Conservation (phyloP, 2,797 vertebrate species). For the Enteromius paludinosus region DNA sequence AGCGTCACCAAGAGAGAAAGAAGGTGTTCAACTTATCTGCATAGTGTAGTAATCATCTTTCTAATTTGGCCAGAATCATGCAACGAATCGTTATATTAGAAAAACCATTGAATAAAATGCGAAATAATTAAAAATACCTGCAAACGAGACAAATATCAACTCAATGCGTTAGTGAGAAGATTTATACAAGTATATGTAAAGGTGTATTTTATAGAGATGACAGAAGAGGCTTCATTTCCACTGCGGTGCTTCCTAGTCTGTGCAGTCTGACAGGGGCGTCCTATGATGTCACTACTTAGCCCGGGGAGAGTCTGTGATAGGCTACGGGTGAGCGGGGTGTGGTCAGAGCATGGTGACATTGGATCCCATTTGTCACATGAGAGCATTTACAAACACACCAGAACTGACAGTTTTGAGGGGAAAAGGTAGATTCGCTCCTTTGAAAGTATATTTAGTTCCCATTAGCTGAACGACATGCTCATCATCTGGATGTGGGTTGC, state of each 20-base stretch:
- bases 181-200: constrained; percentile 34
- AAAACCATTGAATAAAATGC: constrained; percentile 65
- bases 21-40: constrained; percentile 46
- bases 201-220: constrained; percentile 37
- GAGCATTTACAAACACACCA: constrained; percentile 51
- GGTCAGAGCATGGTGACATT: constrained; percentile 51
- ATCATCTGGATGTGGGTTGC: constrained; percentile 94
- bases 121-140: constrained; percentile 62
- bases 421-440: constrained; percentile 21
- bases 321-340: constrained; percentile 53
- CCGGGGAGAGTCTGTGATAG: constrained; percentile 67
- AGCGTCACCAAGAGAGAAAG: constrained; percentile 63
- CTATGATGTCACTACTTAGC: constrained; percentile 56
- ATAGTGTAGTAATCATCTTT: constrained; percentile 72
- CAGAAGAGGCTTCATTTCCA: constrained; percentile 39
- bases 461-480: constrained; percentile 64
- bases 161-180: constrained; percentile 38
- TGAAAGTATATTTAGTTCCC: constrained; percentile 64
- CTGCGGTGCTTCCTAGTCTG: constrained; percentile 53
- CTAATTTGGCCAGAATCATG: constrained; percentile 71
- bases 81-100: constrained; percentile 65
- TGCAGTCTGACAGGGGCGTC: constrained; percentile 52
- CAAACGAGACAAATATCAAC: constrained; percentile 48
- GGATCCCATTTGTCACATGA: constrained; percentile 48
- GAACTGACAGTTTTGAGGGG: constrained; percentile 57